Evolutionary conservation across 64 coral and sea anemone genomes (phyloP), one percentile per base, ranked within the genome.

Genomic region (Montipora foliosa): DNA sequence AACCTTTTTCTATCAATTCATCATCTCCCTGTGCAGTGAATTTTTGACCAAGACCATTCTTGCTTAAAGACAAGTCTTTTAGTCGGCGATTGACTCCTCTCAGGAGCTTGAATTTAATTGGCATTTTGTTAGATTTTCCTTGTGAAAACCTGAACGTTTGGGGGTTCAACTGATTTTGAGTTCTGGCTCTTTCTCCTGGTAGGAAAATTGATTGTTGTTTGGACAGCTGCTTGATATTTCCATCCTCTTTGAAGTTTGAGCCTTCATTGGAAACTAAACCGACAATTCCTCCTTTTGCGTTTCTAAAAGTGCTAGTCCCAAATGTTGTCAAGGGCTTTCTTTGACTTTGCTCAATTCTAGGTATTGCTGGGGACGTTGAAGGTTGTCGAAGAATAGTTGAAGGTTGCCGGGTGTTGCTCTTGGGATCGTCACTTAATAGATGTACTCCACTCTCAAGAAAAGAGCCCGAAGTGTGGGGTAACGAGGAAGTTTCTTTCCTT

Each of bases 111-210:
- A 24, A 4, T 21, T 48, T 24, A 70, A 71, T 47, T 69, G 82
- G 81, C 67, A 44, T 19, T 86, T 71, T 71, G n/a, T 50, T 70
- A n/a, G 50, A 86, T 16, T 86, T 86, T 6, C 47, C 50, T 44
- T 22, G 45, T 5, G 81, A 44, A 14, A 45, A 17, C 3, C 64
- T 86, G 6, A 45, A 8, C 49, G 64, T 7, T 1, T 86, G 68
- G 49, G 5, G 47, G 37, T 10, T 13, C 15, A n/a, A 21, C 46
- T 85, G 82, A 49, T 85, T 64, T 24, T 10, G 5, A 10, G 16
- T 12, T 49, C 9, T 21, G 8, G 46, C 71, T 70, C 49, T 22
- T 24, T 72, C 47, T 21, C 17, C 17, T 50, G 19, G 44, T 5
- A 4, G 15, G 1, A 15, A 4, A 4, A 24, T n/a, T 10, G 15